Evolutionary conservation across 2,888 invertebrate genomes (phyloP).

Genomic region (Mylabris sibirica): DNA sequence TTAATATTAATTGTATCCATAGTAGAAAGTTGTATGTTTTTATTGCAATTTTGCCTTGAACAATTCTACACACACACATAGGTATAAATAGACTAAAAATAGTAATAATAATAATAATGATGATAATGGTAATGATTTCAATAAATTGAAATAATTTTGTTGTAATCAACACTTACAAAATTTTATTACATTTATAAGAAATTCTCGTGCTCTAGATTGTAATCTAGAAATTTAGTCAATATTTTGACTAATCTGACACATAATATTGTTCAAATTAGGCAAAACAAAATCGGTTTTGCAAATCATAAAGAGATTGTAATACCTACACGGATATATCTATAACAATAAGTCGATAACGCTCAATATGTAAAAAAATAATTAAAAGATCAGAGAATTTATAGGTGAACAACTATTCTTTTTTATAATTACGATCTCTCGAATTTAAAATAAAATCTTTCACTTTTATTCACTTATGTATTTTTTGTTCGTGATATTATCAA

Average conservation of each 20-base stretch:
- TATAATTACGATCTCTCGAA: background rate
- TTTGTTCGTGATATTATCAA: background rate
- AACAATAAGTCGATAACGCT: background rate
- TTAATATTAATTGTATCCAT: background rate
- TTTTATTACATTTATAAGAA: too few relatives aligned
- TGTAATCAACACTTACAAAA: background rate
- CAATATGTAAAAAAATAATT: background rate
- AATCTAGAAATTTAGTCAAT: background rate
- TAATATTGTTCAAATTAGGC: background rate
- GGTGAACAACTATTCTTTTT: background rate
- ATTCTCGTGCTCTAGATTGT: background rate
- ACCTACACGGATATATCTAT: background rate
- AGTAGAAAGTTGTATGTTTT: constrained; percentile 1
- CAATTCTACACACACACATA: background rate
- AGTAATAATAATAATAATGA: background rate
- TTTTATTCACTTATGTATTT: background rate
- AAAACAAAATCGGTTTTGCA: background rate
- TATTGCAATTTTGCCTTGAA: background rate
- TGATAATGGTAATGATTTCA: background rate
- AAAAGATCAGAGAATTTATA: background rate
- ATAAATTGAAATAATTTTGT: background rate
- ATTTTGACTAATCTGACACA: background rate
- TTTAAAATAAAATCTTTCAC: background rate
- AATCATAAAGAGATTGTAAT: background rate
- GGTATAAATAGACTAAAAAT: background rate